Base-by-base conservation (phyloP, 2,797 vertebrate genomes). In the Propithecus perrieri region DNA sequence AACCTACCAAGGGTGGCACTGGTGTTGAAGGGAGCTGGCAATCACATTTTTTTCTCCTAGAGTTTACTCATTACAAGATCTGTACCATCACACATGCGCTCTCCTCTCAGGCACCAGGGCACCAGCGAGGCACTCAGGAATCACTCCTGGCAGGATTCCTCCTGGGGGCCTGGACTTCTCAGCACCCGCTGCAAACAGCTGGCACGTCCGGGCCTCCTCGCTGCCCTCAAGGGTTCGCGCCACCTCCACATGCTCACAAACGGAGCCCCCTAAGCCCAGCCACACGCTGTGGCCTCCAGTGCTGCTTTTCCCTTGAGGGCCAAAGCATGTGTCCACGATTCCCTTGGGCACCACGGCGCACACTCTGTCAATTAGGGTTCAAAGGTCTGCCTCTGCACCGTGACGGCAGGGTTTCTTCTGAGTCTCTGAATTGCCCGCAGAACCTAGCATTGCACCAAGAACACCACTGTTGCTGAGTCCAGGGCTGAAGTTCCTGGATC, bases 341-440 rank as follows among this genome's bases (percentile, higher is more conserved):
- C 65, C 2, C 7, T 20, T 4, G 48, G 8, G 22, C n/a, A 14
- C 0, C 0, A 1, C 26, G 1, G 24, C 0, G 0, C 43, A 8
- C 4, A 8, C 38, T 17, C 67, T 22, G 48, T 55, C 18, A 14
- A 1, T 17, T 5, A 67, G 63, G 63, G 55, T 43, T 26, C 83
- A 20, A 20, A 13, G 0, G 30, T 53, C 59, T 7, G 20, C n/a
- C 28, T 17, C 8, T 0, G 50, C 85, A 11, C 55, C 48, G 0
- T 9, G 0, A 28, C 43, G 41, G 57, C 33, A 18, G 14, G 43
- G 10, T 3, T 22, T 53, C 80, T 15, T 4, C 2, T 5, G 50
- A n/a, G 28, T 13, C 65, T 33, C 7, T 4, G 55, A 46, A 5
- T 7, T 33, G 7, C 22, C 69, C 6, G 0, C 1, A 8, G 46